Evolutionary conservation across 2,797 vertebrate species (phyloP), one percentile per base, ranked within the genome.

Genomic region (Gouania willdenowi): DNA sequence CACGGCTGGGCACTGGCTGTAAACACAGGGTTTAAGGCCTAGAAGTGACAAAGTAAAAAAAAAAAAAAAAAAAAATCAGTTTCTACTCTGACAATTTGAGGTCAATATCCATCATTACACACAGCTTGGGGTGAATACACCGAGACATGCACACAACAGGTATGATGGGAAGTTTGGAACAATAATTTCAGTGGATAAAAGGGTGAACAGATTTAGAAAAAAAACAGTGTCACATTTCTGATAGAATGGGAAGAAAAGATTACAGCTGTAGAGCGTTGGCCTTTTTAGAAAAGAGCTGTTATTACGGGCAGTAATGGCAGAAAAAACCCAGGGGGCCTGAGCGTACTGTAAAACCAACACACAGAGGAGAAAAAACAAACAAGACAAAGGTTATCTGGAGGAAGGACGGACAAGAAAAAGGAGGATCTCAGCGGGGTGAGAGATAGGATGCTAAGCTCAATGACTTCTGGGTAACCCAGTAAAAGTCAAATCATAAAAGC

Each of bases 51-150:
- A n/a, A n/a, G n/a, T n/a, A n/a, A n/a, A n/a, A n/a, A n/a, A n/a
- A n/a, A n/a, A n/a, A n/a, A n/a, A n/a, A n/a, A n/a, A n/a, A n/a
- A n/a, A n/a, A n/a, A n/a, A n/a, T n/a, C n/a, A n/a, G 32, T 53
- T 66, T 43, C 74, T 57, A 42, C 52, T 55, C 47, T 65, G 68
- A 75, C 71, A 77, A 81, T 77, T 81, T 54, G 64, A 11, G 17
- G 62, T 64, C 68, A 74, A 83, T 79, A 71, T 81, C 45, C 49
- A 34, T 49, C 60, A 77, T 80, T 55, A 71, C 60, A 35, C 40
- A 17, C 72, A 50, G 66, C 38, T 16, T 67, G 75, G 60, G 61
- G 40, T 9, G 11, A 19, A 22, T 45, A 34, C 48, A 60, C 45
- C 21, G 41, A 29, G 21, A 19, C 11, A 11, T 19, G 19, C 48